Base-by-base conservation (phyloP, 2,888 invertebrate genomes). In the Apamea epomidion region DNA sequence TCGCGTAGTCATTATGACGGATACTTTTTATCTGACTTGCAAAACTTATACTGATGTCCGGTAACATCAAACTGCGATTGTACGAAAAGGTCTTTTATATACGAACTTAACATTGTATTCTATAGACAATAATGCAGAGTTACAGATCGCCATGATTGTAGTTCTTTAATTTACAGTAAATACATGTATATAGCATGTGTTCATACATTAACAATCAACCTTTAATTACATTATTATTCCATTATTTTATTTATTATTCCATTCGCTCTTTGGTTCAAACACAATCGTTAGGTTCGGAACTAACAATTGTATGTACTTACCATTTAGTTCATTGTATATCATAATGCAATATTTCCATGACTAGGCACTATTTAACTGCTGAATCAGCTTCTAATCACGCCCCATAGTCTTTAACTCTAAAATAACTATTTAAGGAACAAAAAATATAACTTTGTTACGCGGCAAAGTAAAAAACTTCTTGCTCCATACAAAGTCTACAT, bases 21-120 rank as follows among this genome's bases (percentile, higher is more conserved):
- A 16, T 62, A 77, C 64, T 85, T 87, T 85, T 85, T 72, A 72
- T 79, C 75, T 84, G 77, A 87, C 75, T 85, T 84, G 85, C 85
- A 67, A 87, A 87, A 86, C 75, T 45, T 32, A 77, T 68, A 45
- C 54, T 80, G 48, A 78, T 71, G 76, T 83, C 84, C 84, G 85
- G 74, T 85, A 83, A 78, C 79, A 79, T 87, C 76, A 76, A 76
- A 42, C 68, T 72, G 3, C 58, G 18, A 18, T 70, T 74, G 1
- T 70, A 29, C 18, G 14, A n/a, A 45, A 16, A 62, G 4, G 29
- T n/a, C 4, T 37, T 37, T 25, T 48, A 48, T 16, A 48, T 67
- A 25, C 25, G 37, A 37, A 7, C 3, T 25, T 75, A 14, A 71
- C 8, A n/a, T 37, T 74, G 7, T 21, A 12, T 18, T 4, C 18